phyloP scores from a whole-genome alignment of 2,888 invertebrate species.

The Asteroscopus sphinx region DNA sequence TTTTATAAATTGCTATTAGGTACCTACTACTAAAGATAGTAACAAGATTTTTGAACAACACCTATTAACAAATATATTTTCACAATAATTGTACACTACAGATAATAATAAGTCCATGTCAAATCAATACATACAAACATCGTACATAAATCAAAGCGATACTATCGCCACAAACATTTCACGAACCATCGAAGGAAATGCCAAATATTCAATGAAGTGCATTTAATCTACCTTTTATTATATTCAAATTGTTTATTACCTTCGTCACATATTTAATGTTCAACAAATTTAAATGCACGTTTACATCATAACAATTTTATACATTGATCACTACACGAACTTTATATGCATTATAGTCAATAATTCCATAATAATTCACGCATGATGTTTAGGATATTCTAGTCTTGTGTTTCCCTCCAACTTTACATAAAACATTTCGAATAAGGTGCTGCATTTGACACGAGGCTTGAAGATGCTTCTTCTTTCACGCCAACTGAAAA shows the following conservation, averaged over 20 bases:
- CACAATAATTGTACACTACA: slow-evolving; percentile 55
- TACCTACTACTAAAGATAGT: slow-evolving; percentile 29
- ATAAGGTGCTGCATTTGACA: slow-evolving; percentile 79
- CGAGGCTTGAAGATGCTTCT: slow-evolving; percentile 76
- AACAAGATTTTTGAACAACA: slow-evolving; percentile 48
- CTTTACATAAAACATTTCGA: slow-evolving; percentile 85
- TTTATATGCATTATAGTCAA: slow-evolving; percentile 53
- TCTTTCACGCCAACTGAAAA: slow-evolving; percentile 82
- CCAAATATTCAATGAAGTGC: slow-evolving; percentile 42
- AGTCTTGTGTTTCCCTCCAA: slow-evolving; percentile 64
- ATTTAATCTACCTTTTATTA: slow-evolving; percentile 37
- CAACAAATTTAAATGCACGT: slow-evolving; percentile 50
- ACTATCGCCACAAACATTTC: slow-evolving; percentile 30
- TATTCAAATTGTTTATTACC: slow-evolving; percentile 26
- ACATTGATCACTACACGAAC: slow-evolving; percentile 59
- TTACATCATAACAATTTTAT: slow-evolving; percentile 36
- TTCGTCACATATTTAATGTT: slow-evolving; percentile 27
- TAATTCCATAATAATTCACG: slow-evolving; percentile 44
- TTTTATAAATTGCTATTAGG: slow-evolving; percentile 11
- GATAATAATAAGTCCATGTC: slow-evolving; percentile 25
- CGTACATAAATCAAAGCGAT: slow-evolving; percentile 24
- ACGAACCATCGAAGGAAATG: slow-evolving; percentile 33
- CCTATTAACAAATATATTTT: slow-evolving; percentile 54
- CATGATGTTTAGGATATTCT: slow-evolving; percentile 54
- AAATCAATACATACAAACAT: slow-evolving; percentile 46